A percentile compares a stretch with the other conserved stretches of the same genome.
phyloP scores from a whole-genome alignment of 1,140 invertebrate genomes.

The Drosophila murphyi region DNA sequence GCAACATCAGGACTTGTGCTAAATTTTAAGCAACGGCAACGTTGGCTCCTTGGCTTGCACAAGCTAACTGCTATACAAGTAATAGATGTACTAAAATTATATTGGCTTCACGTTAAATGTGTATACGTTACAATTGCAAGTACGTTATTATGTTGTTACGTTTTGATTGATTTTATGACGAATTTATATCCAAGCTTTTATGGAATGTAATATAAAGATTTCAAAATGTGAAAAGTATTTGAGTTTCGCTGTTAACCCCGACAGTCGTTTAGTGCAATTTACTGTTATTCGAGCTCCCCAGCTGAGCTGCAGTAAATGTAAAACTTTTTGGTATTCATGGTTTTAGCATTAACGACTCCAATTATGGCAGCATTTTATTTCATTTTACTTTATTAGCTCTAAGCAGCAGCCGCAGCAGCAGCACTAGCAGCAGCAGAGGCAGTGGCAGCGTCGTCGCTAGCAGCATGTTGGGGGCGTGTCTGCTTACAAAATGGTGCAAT shows the following conservation, averaged over 20 bases:
- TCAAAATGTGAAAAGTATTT: not conserved
- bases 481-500: constrained; percentile 39
- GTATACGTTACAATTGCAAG: not conserved
- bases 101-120: constrained; percentile 11
- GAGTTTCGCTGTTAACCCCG: not conserved
- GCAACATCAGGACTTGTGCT: not conserved
- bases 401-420: constrained; percentile 35
- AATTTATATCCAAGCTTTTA: not conserved
- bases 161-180: not conserved
- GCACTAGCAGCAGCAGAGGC: constrained; percentile 5
- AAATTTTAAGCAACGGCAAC: constrained; percentile 5
- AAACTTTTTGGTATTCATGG: constrained; percentile 80
- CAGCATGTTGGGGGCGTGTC: constrained; percentile 45
- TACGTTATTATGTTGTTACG: not conserved
- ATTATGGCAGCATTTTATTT: constrained; percentile 77
- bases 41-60: not conserved
- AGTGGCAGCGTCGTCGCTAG: not conserved
- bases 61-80: constrained; percentile 19
- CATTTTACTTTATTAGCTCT: constrained; percentile 63
- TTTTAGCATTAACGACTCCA: constrained; percentile 76
- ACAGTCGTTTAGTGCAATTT: constrained; percentile 22
- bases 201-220: too few species aligned
- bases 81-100: constrained; percentile 33
- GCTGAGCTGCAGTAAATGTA: constrained; percentile 61
- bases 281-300: constrained; percentile 33